Conservation (phyloP, 2,888 invertebrate species). For the Calliopum simillimum region DNA sequence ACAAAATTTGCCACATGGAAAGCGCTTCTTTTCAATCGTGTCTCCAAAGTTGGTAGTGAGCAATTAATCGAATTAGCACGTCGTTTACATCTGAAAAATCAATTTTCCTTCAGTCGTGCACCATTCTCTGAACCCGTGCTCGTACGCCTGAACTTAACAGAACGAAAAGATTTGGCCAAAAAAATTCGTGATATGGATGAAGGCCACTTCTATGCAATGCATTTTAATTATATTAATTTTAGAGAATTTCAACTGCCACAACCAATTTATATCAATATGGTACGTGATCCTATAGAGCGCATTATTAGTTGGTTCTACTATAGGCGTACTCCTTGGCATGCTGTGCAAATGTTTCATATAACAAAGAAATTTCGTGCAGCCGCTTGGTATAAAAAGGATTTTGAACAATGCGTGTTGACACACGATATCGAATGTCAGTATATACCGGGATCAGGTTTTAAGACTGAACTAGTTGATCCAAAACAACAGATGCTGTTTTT, state of each 20-base stretch:
- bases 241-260: constrained; percentile 79
- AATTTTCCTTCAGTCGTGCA: constrained; percentile 71
- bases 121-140: constrained; percentile 59
- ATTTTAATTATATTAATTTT: constrained; percentile 88
- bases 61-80: constrained; percentile 86
- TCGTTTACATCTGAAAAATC: constrained; percentile 68
- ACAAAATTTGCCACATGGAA: constrained; percentile 51
- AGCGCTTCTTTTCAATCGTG: constrained; percentile 70
- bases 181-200: constrained; percentile 79
- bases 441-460: constrained; percentile 77
- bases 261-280: constrained; percentile 88
- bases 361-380: constrained; percentile 44
- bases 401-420: constrained; percentile 82
- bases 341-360: constrained; percentile 47
- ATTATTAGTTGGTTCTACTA: constrained; percentile 93
- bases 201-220: constrained; percentile 84
- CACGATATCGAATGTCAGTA: constrained; percentile 85
- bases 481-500: constrained; percentile 86
- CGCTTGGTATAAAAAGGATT: constrained; percentile 83
- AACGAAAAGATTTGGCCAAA: constrained; percentile 75
- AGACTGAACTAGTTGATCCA: constrained; percentile 84
- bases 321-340: constrained; percentile 83
- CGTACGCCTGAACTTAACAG: constrained; percentile 40
- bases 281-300: constrained; percentile 87
- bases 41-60: constrained; percentile 89